Percentiles rank a stretch among this genome's conserved stretches.
These are phyloP conservation scores for Dasysyrphus tricinctus DNA, from an alignment of 2,888 invertebrate species.

Conservation along the genomic window DNA sequence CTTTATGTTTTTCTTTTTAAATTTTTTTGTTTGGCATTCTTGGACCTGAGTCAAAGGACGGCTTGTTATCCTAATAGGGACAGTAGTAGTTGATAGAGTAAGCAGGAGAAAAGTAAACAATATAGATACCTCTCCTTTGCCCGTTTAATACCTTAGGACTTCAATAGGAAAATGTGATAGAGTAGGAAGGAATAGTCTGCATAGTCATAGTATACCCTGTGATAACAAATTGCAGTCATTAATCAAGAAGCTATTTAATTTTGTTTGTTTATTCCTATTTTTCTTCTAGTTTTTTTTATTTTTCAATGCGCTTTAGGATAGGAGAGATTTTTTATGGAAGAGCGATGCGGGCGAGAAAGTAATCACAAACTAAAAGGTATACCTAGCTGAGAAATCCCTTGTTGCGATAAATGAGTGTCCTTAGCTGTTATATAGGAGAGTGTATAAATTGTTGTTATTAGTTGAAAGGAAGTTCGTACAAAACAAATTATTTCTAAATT, in stretches of 20 bases:
- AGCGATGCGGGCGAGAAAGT: constrained; percentile 21
- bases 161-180: not conserved
- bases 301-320: not conserved
- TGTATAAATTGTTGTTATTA: constrained; percentile 68
- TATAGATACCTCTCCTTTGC: not conserved
- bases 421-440: constrained; percentile 20
- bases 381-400: constrained; percentile 39
- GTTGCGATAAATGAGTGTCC: constrained; percentile 59
- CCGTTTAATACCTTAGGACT: not conserved
- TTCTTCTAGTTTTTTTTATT: constrained; percentile 2
- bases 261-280: constrained; percentile 37
- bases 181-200: too few species aligned
- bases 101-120: constrained; percentile 37
- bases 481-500: constrained; percentile 59
- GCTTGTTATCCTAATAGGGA: constrained; percentile 54
- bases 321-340: constrained; percentile 1
- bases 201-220: constrained; percentile 36
- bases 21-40: not conserved
- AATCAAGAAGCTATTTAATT: constrained; percentile 73
- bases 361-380: constrained; percentile 39
- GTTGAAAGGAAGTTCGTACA: constrained; percentile 50
- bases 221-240: constrained; percentile 74
- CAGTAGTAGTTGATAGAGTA: constrained; percentile 43
- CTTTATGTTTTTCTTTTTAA: constrained; percentile 4
- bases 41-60: constrained; percentile 47